These are phyloP conservation scores for Patella pellucida DNA, from an alignment of 2,888 invertebrate species.

Conservation along the genomic window DNA sequence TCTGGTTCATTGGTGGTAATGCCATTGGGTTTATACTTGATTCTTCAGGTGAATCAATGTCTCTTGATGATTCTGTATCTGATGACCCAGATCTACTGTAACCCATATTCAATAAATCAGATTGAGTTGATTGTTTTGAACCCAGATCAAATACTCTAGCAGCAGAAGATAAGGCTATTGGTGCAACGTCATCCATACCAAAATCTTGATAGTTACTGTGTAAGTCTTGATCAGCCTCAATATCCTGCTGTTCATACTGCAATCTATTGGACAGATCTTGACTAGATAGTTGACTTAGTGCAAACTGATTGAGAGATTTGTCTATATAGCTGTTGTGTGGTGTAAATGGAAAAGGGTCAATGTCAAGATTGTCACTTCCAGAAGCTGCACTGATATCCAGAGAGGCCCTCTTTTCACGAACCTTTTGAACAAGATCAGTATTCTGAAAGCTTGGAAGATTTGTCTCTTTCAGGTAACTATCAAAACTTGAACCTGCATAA, in stretches of 20 bases:
- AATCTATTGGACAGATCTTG: neutral
- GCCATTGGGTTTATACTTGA: neutral
- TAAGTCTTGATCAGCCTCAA: neutral
- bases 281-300: neutral
- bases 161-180: no score
- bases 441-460: conserved; percentile 69
- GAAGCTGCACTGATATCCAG: conserved; percentile 37
- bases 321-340: conserved; percentile 71
- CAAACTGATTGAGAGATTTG: conserved; percentile 27
- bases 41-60: neutral
- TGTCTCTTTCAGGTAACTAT: conserved; percentile 33
- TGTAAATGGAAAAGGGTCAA: conserved; percentile 62
- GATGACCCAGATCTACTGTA: neutral
- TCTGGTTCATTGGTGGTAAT: no score
- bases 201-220: neutral
- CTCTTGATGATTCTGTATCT: neutral
- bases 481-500: conserved; percentile 36
- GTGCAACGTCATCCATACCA: neutral
- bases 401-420: conserved; percentile 64
- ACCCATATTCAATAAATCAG: conserved; percentile 3
- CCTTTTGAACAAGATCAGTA: conserved; percentile 69
- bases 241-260: neutral
- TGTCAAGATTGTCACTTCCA: conserved; percentile 19
- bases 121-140: neutral
- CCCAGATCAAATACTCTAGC: neutral